phyloP scores from a whole-genome alignment of 2,113 vertebrate species.

The Antechinus flavipes region DNA sequence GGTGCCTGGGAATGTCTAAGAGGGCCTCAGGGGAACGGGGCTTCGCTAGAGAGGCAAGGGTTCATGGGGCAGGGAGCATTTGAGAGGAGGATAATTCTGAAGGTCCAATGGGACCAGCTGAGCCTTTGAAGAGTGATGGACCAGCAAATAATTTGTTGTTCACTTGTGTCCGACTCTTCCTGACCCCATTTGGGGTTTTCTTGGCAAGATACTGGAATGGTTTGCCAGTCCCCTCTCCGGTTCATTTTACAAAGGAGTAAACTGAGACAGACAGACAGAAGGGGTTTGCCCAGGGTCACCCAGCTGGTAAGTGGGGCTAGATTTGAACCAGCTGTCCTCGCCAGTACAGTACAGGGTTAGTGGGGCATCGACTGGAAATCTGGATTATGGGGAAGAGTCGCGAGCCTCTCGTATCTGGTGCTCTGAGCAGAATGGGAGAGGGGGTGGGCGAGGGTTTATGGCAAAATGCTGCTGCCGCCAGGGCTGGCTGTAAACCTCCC shows the following conservation, averaged over 20 bases:
- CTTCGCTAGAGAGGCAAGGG: not conserved
- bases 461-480: not conserved
- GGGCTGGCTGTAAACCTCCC: not conserved
- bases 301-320: not conserved
- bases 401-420: not conserved
- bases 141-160: not conserved
- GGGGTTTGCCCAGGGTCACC: not conserved
- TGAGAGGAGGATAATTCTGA: not conserved
- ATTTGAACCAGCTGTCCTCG: too few species aligned
- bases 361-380: not conserved
- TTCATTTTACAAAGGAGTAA: not conserved
- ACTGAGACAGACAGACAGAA: not conserved
- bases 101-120: not conserved
- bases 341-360: not conserved
- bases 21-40: not conserved
- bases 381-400: not conserved
- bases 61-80: not conserved
- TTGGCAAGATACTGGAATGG: not conserved
- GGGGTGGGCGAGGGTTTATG: not conserved
- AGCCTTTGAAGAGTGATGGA: not conserved
- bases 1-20: too few species aligned
- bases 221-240: not conserved
- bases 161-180: too few species aligned
- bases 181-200: too few species aligned
- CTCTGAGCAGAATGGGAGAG: not conserved